These are phyloP conservation scores for Apomyelois bistriatella DNA, from an alignment of 2,888 invertebrate species.

Conservation along the genomic window DNA sequence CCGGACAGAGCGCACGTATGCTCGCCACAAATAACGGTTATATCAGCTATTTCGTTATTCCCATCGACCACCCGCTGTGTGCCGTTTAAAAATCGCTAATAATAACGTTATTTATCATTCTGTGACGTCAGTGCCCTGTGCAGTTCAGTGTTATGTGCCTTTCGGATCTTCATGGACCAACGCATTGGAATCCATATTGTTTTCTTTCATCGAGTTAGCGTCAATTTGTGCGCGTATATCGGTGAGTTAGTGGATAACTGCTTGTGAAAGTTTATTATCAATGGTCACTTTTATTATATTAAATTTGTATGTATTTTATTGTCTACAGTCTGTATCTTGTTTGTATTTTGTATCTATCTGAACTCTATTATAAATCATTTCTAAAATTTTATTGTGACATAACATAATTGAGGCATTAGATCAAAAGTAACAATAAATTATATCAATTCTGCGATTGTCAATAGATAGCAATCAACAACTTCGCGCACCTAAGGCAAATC, in stretches of 20 bases:
- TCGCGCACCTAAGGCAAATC: slow-evolving; percentile 22
- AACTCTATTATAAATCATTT: background rate
- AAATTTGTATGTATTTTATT: too few relatives aligned
- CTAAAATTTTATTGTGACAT: background rate
- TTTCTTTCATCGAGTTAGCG: slow-evolving; percentile 4
- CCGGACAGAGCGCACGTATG: slow-evolving; percentile 11
- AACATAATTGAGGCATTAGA: background rate
- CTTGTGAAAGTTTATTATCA: slow-evolving; percentile 3
- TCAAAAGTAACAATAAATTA: background rate
- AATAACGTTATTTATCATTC: slow-evolving; percentile 43
- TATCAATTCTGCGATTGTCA: background rate
- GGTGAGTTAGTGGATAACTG: slow-evolving; percentile 5
- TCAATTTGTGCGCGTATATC: slow-evolving; percentile 2
- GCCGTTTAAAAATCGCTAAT: slow-evolving; percentile 38
- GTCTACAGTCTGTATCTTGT: too few relatives aligned
- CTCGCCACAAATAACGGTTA: background rate
- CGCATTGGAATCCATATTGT: slow-evolving; percentile 13
- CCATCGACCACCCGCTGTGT: slow-evolving; percentile 46
- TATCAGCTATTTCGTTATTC: background rate
- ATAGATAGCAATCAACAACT: slow-evolving; percentile 10
- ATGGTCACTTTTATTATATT: background rate
- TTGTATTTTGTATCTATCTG: too few relatives aligned
- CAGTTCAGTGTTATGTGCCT: slow-evolving; percentile 24
- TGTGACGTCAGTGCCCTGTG: slow-evolving; percentile 19
- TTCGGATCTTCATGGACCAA: slow-evolving; percentile 12